phyloP scores from a whole-genome alignment of 2,888 invertebrate genomes.

The Nephrotoma guestfalica region DNA sequence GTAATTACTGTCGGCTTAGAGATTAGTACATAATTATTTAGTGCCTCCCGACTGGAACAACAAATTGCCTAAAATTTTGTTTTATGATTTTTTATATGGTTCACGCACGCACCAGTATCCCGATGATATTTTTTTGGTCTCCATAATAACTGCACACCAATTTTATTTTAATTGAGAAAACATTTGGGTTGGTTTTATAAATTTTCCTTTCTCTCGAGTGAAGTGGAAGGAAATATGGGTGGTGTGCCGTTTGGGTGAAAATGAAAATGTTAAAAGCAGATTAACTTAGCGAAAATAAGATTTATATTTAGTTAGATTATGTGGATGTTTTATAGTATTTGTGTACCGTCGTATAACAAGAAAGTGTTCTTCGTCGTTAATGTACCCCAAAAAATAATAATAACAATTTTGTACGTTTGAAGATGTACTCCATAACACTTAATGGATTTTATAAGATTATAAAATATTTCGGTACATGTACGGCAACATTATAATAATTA shows the following conservation, averaged over 20 bases:
- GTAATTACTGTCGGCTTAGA: not conserved
- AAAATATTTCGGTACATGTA: not conserved
- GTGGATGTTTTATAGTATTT: not conserved
- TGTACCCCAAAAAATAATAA: not conserved
- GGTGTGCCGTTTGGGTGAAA: not conserved
- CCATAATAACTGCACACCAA: not conserved
- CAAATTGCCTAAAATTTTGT: not conserved
- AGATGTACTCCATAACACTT: not conserved
- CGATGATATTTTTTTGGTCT: not conserved
- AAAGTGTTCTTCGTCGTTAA: not conserved
- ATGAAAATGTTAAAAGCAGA: not conserved
- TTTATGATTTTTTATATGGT: not conserved
- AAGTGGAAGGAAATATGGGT: not conserved
- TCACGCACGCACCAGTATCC: not conserved
- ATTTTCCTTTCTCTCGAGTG: not conserved
- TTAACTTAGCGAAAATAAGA: not conserved
- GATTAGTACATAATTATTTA: not conserved
- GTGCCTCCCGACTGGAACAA: not conserved
- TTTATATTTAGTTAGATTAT: not conserved
- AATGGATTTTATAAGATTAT: not conserved
- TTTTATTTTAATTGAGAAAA: not conserved
- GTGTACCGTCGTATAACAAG: not conserved
- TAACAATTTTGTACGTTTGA: not conserved
- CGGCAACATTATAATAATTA: not conserved
- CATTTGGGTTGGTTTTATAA: not conserved